Conservation (phyloP, 2,888 invertebrate species). For the Copidosoma aretas region DNA sequence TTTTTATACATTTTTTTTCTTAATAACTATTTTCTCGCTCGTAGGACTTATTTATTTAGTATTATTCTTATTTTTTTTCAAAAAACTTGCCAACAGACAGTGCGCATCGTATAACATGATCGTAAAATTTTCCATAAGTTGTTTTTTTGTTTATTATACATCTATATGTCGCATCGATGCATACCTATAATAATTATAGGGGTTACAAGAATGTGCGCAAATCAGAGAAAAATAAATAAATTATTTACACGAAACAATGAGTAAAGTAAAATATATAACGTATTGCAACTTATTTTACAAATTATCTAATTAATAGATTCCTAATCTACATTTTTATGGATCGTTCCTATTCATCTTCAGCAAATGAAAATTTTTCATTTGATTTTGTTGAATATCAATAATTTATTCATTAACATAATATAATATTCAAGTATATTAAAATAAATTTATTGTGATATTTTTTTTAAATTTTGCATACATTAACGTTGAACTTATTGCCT, state of each 20-base stretch:
- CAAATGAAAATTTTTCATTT: not conserved
- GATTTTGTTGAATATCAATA: too few species aligned
- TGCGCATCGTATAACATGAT: too few species aligned
- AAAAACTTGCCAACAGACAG: too few species aligned
- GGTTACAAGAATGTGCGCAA: constrained; percentile 30
- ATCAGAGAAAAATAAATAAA: constrained; percentile 58
- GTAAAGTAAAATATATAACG: constrained; percentile 48
- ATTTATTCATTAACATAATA: not conserved
- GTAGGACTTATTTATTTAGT: too few species aligned
- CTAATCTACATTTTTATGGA: not conserved
- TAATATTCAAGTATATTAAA: not conserved
- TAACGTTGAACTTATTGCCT: too few species aligned
- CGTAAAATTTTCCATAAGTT: too few species aligned
- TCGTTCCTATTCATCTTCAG: not conserved
- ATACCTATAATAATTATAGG: not conserved
- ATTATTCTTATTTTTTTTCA: too few species aligned
- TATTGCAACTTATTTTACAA: constrained; percentile 44
- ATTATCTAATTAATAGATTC: constrained; percentile 22
- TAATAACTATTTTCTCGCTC: too few species aligned
- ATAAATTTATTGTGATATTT: constrained; percentile 9
- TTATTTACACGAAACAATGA: constrained; percentile 55
- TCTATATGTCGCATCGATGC: constrained; percentile 9
- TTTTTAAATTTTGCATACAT: too few species aligned
- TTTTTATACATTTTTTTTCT: too few species aligned
- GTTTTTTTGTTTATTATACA: not conserved